Percentiles rank a stretch among this genome's conserved stretches.
Conservation (phyloP, 2,888 invertebrate genomes). For the Rosalia funebris region DNA sequence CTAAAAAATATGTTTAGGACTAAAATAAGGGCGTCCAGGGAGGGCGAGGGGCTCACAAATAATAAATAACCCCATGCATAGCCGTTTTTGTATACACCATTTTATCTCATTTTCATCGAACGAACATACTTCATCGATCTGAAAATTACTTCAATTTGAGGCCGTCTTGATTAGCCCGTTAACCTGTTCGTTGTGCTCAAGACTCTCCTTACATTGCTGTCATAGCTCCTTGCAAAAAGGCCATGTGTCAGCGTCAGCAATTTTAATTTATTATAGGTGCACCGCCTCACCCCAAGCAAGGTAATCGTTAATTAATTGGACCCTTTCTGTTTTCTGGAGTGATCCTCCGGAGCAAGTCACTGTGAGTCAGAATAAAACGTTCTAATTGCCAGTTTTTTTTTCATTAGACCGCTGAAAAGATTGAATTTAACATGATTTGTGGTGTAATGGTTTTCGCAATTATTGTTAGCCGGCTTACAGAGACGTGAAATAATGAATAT, state of each 20-base stretch:
- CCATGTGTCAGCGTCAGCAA: background rate
- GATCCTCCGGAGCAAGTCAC: background rate
- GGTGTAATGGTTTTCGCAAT: constrained; percentile 45
- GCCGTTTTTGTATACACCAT: too few species aligned
- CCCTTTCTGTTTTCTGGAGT: background rate
- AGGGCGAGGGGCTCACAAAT: too few species aligned
- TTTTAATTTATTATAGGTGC: background rate
- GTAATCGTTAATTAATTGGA: background rate
- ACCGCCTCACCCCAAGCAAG: background rate
- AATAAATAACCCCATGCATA: too few species aligned
- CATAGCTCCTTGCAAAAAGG: background rate
- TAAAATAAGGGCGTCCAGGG: too few species aligned
- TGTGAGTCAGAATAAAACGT: constrained; percentile 1
- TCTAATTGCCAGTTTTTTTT: constrained; percentile 7
- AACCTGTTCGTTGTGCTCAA: background rate
- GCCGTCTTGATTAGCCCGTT: background rate
- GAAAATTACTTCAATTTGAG: background rate
- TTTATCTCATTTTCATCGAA: too few species aligned
- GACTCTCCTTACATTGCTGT: too few species aligned
- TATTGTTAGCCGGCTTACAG: constrained; percentile 45
- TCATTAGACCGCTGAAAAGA: constrained; percentile 22
- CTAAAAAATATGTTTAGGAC: too few species aligned
- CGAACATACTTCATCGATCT: background rate
- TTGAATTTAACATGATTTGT: constrained; percentile 40
- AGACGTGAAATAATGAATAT: constrained; percentile 51